A percentile compares a stretch with the other conserved stretches of the same genome.
phyloP scores from a whole-genome alignment of 2,888 invertebrate genomes.

The Parascotia fuliginaria region DNA sequence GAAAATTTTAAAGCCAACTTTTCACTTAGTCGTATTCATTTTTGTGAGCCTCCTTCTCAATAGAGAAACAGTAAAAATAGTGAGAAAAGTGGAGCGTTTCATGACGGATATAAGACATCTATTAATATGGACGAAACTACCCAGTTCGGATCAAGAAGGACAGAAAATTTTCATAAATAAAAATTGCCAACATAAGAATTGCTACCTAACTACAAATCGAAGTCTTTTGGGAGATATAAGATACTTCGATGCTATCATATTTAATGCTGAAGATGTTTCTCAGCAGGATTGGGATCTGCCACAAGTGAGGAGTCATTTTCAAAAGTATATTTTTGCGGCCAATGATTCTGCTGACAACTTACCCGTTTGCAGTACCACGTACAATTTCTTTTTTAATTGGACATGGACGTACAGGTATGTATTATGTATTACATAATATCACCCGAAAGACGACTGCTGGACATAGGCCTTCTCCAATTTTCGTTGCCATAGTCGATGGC shows the following conservation, averaged over 20 bases:
- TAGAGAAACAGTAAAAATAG: conserved; percentile 28
- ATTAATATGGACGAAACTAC: conserved; percentile 64
- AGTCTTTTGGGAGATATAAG: conserved; percentile 57
- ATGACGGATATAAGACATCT: conserved; percentile 65
- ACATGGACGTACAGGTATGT: conserved; percentile 75
- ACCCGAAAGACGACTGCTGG: too few relatives aligned
- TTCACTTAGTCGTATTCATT: conserved; percentile 41
- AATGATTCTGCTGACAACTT: conserved; percentile 70
- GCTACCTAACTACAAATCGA: conserved; percentile 66
- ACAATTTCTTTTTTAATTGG: conserved; percentile 75
- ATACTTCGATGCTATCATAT: conserved; percentile 71
- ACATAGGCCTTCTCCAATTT: too few relatives aligned
- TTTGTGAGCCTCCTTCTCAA: conserved; percentile 30
- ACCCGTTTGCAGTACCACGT: conserved; percentile 63
- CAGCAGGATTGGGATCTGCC: conserved; percentile 44
- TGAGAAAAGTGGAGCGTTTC: conserved; percentile 54
- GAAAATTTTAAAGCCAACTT: conserved; percentile 40
- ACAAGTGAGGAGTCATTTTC: conserved; percentile 50
- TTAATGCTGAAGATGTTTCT: conserved; percentile 61
- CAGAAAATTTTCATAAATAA: conserved; percentile 54
- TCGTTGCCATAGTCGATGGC: too few relatives aligned
- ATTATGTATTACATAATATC: too few relatives aligned
- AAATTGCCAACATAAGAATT: conserved; percentile 60
- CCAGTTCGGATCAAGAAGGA: conserved; percentile 51
- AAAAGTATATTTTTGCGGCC: conserved; percentile 72